Base-by-base conservation (phyloP, 2,888 invertebrate genomes). In the Archaeoteleia sp. region DNA sequence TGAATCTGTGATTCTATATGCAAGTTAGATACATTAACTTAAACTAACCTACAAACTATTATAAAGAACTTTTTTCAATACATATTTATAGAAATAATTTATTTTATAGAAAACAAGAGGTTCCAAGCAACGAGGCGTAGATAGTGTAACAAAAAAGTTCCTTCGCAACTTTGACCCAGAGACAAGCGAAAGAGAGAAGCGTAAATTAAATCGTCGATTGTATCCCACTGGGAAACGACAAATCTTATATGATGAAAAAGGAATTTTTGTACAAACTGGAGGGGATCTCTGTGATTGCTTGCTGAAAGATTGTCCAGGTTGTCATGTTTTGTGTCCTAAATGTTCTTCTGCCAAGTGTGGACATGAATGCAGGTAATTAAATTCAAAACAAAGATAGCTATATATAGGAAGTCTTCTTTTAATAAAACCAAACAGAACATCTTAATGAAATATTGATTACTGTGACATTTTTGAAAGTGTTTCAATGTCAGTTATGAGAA, bases 221-320 rank as follows among this genome's bases (percentile, higher is more conserved):
- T 87, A 87, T 74, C 86, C 86, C 29, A 85, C 88, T 58, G 87
- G 87, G 25, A 89, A 89, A 79, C 86, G 84, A 20, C 89, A 89
- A 67, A 87, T 87, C 51, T 70, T 92, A 30, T 92, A 93, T 86
- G 91, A 95, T 87, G 92, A 91, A 76, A 87, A 87, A 49, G 94
- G 94, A 0, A 86, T 88, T 25, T 87, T 92, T 70, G 86, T 90
- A 13, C 85, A 86, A 9, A 89, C 89, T 15, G 91, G 91, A 1
- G 85, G 88, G 71, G 93, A 96, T 85, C 78, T 94, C 7, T 97
- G 97, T 73, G 97, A 97, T 82, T 97, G 96, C 79, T 87, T 96
- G 70, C 90, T 91, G 73, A 87, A 88, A 29, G 87, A 87, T 7
- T 97, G 97, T 76, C 87, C 89, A 0, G 97, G 97, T 0, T 97